Evolutionary conservation across 2,888 invertebrate species (phyloP).

Genomic region (Bruchidius siliquastri): DNA sequence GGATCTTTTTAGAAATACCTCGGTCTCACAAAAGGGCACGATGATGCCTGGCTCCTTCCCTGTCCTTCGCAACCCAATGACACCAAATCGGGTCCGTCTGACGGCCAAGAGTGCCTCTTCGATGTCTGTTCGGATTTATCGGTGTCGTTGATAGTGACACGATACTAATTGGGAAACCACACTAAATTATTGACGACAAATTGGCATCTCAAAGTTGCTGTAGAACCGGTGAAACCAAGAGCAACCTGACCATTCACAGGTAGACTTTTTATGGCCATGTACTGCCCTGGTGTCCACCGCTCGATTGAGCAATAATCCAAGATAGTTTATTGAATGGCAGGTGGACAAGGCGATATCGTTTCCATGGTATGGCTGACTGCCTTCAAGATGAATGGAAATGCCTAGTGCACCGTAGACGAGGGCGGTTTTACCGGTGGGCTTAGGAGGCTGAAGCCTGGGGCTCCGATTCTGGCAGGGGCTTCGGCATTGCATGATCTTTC

Average conservation of each 20-base stretch:
- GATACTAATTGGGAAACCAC: conserved; percentile 34
- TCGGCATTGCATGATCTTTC: no score
- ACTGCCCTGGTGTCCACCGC: neutral
- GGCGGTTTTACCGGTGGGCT: no score
- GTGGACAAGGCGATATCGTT: neutral
- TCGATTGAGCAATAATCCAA: neutral
- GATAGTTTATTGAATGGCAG: neutral
- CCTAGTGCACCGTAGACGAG: no score
- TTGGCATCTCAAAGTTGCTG: conserved; percentile 11
- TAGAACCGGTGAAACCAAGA: neutral
- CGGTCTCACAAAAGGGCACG: no score
- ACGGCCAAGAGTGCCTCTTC: conserved; percentile 8
- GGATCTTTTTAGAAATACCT: no score
- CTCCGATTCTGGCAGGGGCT: no score
- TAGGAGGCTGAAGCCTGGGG: no score
- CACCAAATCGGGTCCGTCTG: conserved; percentile 1
- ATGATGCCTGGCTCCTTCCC: neutral
- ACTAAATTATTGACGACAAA: conserved; percentile 22
- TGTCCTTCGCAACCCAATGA: neutral
- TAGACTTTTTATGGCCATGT: neutral
- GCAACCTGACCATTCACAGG: neutral
- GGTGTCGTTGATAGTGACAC: conserved; percentile 35
- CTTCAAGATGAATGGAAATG: neutral
- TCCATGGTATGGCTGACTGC: neutral
- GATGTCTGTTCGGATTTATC: conserved; percentile 38